A percentile compares a stretch with the other conserved stretches of the same genome.
phyloP scores from a whole-genome alignment of 1,140 invertebrate species.

The Drosophila arawakana region DNA sequence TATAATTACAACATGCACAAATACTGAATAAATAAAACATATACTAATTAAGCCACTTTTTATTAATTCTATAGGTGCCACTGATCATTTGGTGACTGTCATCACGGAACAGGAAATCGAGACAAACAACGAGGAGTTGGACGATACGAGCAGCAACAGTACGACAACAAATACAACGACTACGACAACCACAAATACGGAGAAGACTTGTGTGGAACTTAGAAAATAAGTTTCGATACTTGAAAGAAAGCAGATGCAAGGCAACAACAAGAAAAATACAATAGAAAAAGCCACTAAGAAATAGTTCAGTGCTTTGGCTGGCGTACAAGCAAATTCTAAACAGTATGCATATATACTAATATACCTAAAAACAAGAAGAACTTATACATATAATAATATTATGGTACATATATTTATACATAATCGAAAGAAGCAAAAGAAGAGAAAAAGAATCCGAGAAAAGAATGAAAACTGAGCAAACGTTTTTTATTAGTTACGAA shows the following conservation, averaged over 20 bases:
- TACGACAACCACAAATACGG: constrained; percentile 64
- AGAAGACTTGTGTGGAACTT: constrained; percentile 67
- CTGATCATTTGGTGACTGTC: constrained; percentile 91
- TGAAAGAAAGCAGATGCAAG: constrained; percentile 16
- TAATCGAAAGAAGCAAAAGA: constrained; percentile 3
- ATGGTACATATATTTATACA: constrained; percentile 67
- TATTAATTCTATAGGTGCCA: constrained; percentile 84
- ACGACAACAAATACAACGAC: constrained; percentile 68
- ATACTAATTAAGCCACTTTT: not conserved
- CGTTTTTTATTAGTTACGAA: constrained; percentile 66
- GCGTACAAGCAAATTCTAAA: constrained; percentile 57
- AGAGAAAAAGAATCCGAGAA: not conserved
- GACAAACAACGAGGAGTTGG: constrained; percentile 58
- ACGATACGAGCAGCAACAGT: constrained; percentile 61
- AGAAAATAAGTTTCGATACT: constrained; percentile 56
- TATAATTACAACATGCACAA: not conserved
- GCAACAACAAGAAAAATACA: constrained; percentile 36
- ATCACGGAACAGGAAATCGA: constrained; percentile 91
- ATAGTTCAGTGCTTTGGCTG: constrained; percentile 51
- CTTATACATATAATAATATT: constrained; percentile 58
- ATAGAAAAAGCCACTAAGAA: constrained; percentile 13
- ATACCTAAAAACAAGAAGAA: constrained; percentile 38
- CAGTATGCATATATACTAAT: constrained; percentile 56
- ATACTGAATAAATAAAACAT: not conserved
- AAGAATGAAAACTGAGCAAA: constrained; percentile 39